phyloP scores from a whole-genome alignment of 2,797 vertebrate genomes.

The Babyrousa celebensis region DNA sequence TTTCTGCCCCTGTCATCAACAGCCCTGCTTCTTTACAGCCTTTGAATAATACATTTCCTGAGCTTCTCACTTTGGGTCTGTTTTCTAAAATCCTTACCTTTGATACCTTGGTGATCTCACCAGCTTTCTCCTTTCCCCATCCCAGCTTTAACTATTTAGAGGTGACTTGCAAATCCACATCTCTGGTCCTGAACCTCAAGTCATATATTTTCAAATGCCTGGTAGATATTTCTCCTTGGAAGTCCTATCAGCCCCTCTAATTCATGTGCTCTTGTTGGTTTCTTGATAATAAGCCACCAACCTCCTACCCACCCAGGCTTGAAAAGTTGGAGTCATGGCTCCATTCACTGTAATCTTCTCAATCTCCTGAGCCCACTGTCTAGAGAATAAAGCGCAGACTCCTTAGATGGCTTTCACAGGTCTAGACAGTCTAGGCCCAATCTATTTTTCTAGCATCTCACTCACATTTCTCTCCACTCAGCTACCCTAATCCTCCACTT shows the following conservation, averaged over 20 bases:
- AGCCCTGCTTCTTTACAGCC: neutral
- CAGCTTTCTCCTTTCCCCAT: neutral
- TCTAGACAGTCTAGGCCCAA: neutral
- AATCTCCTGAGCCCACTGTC: neutral
- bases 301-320: neutral
- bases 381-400: neutral
- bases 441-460: neutral
- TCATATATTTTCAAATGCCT: neutral
- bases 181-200: neutral
- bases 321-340: neutral
- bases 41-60: neutral
- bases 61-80: neutral
- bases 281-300: neutral
- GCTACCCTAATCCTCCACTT: neutral
- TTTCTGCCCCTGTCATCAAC: neutral
- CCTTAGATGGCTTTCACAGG: neutral
- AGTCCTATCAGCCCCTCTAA: neutral
- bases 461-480: neutral
- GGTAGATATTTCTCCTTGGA: neutral
- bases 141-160: constrained; percentile 44
- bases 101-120: neutral
- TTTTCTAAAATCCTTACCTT: constrained; percentile 39
- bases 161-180: neutral
- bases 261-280: neutral
- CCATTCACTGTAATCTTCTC: constrained; percentile 7